phyloP scores from a whole-genome alignment of 2,113 vertebrate species.

The Sarotherodon lohbergeri region DNA sequence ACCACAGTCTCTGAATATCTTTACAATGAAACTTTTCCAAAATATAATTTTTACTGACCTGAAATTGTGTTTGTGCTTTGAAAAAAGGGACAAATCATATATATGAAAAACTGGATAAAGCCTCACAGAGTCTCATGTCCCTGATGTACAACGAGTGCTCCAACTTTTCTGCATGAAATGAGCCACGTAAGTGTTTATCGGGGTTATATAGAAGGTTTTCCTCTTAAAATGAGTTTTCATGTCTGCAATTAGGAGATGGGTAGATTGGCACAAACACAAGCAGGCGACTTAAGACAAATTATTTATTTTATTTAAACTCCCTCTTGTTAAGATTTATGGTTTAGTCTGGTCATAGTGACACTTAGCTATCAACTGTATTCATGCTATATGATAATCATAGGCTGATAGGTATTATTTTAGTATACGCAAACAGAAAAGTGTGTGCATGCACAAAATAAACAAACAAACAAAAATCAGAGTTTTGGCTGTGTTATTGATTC shows the following conservation, averaged over 20 bases:
- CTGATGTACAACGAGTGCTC: background rate
- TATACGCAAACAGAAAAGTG: rapidly evolving
- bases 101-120: background rate
- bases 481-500: background rate
- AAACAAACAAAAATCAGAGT: background rate
- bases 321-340: background rate
- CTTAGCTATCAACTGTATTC: background rate
- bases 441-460: background rate
- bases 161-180: rapidly evolving
- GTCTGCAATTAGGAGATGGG: background rate
- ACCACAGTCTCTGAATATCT: background rate
- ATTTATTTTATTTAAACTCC: background rate
- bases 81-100: background rate
- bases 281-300: background rate
- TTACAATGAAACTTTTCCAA: background rate
- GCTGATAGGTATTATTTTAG: background rate
- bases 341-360: background rate
- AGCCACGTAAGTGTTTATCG: background rate
- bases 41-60: background rate
- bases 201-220: background rate
- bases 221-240: background rate
- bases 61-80: background rate
- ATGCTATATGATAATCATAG: background rate
- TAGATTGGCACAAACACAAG: background rate
- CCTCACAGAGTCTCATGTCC: background rate